phyloP scores from a whole-genome alignment of 2,113 vertebrate species.

The Bos indicus region DNA sequence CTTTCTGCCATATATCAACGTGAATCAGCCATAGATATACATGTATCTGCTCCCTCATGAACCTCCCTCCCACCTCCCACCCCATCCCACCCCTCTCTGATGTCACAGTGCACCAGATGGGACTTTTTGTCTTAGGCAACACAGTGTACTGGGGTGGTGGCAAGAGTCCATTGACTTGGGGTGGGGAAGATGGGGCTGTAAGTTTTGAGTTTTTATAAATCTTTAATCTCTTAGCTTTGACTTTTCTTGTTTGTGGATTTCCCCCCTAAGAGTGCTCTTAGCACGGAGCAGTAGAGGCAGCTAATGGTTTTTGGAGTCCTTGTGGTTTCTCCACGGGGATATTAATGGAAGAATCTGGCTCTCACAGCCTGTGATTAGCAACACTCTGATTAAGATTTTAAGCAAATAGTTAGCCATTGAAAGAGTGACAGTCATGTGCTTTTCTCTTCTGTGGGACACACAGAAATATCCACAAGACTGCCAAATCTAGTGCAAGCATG shows the following conservation, averaged over 20 bases:
- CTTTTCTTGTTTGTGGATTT: not conserved
- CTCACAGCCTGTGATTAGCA: conserved; percentile 24
- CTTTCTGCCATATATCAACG: not conserved
- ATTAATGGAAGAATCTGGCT: conserved; percentile 29
- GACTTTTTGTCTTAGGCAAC: not conserved
- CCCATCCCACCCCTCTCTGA: not conserved
- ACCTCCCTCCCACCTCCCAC: not conserved
- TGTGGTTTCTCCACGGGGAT: not conserved
- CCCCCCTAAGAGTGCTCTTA: not conserved
- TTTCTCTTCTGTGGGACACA: not conserved
- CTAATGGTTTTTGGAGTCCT: not conserved
- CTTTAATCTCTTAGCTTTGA: not conserved
- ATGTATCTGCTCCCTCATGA: not conserved
- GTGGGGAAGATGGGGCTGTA: not conserved
- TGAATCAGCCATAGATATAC: not conserved
- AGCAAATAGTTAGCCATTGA: conserved; percentile 2
- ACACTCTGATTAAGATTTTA: conserved; percentile 38
- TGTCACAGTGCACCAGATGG: not conserved
- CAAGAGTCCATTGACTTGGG: not conserved
- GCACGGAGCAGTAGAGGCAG: not conserved
- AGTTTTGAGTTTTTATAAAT: not conserved
- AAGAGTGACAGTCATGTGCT: not conserved
- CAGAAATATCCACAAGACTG: not conserved
- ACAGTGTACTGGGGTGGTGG: not conserved
- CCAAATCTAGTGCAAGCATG: not conserved